A percentile compares a stretch with the other conserved stretches of the same genome.
phyloP scores from a whole-genome alignment of 2,888 invertebrate species.

The Hedychridium roseum region DNA sequence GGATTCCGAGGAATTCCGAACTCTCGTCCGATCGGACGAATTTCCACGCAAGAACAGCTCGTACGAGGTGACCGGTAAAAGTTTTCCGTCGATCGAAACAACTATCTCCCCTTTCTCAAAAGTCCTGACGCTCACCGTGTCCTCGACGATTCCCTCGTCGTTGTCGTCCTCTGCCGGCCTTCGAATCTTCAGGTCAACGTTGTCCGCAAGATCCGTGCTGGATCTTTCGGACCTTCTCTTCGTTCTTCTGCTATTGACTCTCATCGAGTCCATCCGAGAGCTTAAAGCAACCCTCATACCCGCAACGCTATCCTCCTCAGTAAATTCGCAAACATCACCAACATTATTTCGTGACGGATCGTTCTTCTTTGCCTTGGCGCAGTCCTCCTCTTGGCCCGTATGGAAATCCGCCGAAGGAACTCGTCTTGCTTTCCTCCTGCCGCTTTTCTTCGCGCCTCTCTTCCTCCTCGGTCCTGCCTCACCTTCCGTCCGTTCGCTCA shows the following conservation, averaged over 20 bases:
- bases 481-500: constrained; percentile 18
- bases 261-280: constrained; percentile 53
- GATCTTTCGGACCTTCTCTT: constrained; percentile 22
- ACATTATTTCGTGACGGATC: constrained; percentile 23
- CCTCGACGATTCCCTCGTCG: constrained; percentile 32
- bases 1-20: constrained; percentile 1
- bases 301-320: constrained; percentile 58
- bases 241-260: constrained; percentile 29
- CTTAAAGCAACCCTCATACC: constrained; percentile 62
- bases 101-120: constrained; percentile 59
- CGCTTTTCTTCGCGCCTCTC: constrained; percentile 29
- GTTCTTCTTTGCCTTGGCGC: constrained; percentile 15
- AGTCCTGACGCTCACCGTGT: constrained; percentile 47
- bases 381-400: constrained; percentile 13
- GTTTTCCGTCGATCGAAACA: constrained; percentile 55
- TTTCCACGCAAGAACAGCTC: constrained; percentile 30
- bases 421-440: constrained; percentile 16
- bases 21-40: constrained; percentile 10
- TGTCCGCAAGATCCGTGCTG: constrained; percentile 26
- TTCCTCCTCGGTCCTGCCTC: constrained; percentile 29
- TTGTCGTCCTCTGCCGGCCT: constrained; percentile 24
- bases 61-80: constrained; percentile 46
- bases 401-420: constrained; percentile 30
- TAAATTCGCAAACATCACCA: constrained; percentile 53
- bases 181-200: constrained; percentile 38